These are phyloP conservation scores for Lepidotrigona ventralis DNA, from an alignment of 1,140 invertebrate species.

Conservation along the genomic window DNA sequence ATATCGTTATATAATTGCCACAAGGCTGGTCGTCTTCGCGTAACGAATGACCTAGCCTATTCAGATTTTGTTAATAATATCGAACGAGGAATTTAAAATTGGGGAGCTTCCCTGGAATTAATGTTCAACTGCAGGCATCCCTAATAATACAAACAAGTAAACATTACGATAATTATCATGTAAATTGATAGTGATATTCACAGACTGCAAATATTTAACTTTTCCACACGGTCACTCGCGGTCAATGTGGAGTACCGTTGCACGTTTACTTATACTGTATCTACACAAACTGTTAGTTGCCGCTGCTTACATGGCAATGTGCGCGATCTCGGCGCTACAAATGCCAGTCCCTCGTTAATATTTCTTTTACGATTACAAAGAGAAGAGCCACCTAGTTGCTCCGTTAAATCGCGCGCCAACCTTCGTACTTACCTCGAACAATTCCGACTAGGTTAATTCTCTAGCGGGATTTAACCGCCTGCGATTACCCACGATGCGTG, in stretches of 20 bases:
- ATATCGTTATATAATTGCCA: neutral
- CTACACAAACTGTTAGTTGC: neutral
- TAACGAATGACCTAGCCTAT: neutral
- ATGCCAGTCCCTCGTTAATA: conserved; percentile 27
- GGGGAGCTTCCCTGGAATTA: neutral
- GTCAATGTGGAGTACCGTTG: conserved; percentile 74
- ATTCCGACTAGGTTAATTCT: conserved; percentile 21
- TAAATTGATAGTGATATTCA: conserved; percentile 62
- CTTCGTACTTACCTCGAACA: conserved; percentile 1
- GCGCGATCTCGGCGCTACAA: conserved; percentile 27
- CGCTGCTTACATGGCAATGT: conserved; percentile 16
- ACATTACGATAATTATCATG: conserved; percentile 56
- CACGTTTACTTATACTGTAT: conserved; percentile 45
- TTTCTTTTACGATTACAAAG: conserved; percentile 50
- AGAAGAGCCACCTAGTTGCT: conserved; percentile 32
- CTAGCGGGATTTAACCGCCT: conserved; percentile 2
- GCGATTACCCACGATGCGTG: neutral
- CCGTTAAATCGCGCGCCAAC: conserved; percentile 42
- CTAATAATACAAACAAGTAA: neutral
- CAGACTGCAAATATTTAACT: conserved; percentile 69
- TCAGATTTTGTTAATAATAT: neutral
- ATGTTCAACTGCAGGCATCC: neutral
- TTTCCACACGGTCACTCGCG: conserved; percentile 72
- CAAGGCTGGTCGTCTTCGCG: neutral
- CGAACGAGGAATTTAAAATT: too few species aligned